Evolutionary conservation across 2,113 vertebrate species (phyloP), one percentile per base, ranked within the genome.

Genomic region (Albula goreensis): DNA sequence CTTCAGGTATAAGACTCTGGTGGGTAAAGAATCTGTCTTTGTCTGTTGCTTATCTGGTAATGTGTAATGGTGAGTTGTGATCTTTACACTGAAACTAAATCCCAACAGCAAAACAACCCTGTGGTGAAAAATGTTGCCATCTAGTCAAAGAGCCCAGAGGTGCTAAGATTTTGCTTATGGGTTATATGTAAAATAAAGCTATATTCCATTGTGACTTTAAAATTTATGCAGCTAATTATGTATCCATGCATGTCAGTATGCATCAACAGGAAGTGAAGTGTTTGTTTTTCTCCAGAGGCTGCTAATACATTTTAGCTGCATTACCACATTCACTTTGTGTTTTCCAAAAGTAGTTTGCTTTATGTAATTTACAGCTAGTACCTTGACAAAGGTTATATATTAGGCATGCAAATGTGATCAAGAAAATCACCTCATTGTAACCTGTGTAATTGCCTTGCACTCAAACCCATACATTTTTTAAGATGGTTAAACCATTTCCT

Each of bases 1-100:
- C 19, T n/a, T 51, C 85, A 86, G 85, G 85, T 86, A 83, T 12
- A 66, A 85, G 22, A 74, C 53, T 52, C 56, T 2, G 78, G 78
- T 4, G 22, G 15, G n/a, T 31, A 50, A 31, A n/a, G 52, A 50
- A n/a, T 81, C 1, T 13, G 41, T 83, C 41, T 82, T 60, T 17
- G 56, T 60, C 81, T 19, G 56, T 7, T 17, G 81, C 5, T 51
- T 82, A 56, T 60, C 81, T 63, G 31, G 53, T 57, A 48, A 50
- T 41, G 17, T 48, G 48, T 80, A 49, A 80, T 56, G 48, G 41
- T 50, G 10, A 80, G 48, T 3, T 17, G 31, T 4, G 12, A 25
- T 79, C 78, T 79, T 79, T 50, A 15, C 19, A 50, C 78, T 50
- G 13, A 17, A 15, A 49, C 41, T 79, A 79, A 4, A 15, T 79